Conservation (phyloP, 2,113 vertebrate genomes). For the Alexandromys fortis region DNA sequence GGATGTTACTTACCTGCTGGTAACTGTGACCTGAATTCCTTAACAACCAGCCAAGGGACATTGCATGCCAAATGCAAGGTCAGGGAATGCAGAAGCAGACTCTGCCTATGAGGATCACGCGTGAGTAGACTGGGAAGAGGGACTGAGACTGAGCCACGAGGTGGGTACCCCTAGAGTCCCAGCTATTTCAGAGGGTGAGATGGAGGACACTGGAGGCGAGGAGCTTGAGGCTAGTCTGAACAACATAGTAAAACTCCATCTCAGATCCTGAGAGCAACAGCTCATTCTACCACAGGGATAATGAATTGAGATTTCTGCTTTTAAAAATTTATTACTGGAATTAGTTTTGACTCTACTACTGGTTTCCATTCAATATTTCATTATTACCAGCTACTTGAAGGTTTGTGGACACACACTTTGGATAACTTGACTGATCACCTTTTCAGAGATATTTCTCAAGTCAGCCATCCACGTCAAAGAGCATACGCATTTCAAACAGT, state of each 20-base stretch:
- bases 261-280: neutral
- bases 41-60: neutral
- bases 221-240: neutral
- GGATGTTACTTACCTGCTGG: neutral
- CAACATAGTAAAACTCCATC: neutral
- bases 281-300: neutral
- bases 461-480: neutral
- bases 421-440: neutral
- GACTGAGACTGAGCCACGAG: neutral
- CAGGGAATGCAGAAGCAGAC: neutral
- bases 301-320: neutral
- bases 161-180: neutral
- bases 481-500: neutral
- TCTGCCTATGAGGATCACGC: neutral
- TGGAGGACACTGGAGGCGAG: neutral
- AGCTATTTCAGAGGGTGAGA: neutral
- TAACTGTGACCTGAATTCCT: neutral
- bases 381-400: neutral
- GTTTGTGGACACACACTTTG: neutral
- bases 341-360: neutral
- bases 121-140: neutral
- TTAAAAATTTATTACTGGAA: neutral
- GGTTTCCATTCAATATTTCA: neutral
- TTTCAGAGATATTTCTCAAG: constrained; percentile 2
- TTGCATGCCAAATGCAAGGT: neutral